Base-by-base conservation (phyloP, 1,140 invertebrate species). In the Drosophila asahinai region DNA sequence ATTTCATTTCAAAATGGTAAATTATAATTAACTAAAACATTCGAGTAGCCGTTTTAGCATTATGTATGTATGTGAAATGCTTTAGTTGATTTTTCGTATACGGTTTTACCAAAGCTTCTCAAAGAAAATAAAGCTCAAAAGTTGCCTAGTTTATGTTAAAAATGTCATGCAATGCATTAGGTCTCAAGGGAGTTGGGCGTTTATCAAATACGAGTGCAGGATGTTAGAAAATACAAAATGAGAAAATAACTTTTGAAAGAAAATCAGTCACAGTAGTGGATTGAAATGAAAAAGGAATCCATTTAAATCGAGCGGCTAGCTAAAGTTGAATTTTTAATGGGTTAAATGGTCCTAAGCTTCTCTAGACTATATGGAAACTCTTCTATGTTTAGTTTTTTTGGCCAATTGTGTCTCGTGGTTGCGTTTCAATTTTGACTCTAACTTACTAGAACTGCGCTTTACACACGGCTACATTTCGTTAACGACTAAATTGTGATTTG, bases 161-260 rank as follows among this genome's bases (percentile, higher is more conserved):
- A 77, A 55, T 19, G 74, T 55, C 75, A 77, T 77, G 75, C 75
- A 77, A 77, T 75, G 72, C 72, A 55, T 42, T n/a, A 51, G 33
- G 43, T 27, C 19, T 71, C 27, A 59, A 49, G 33, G 27, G 15
- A 74, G 33, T 48, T 48, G 49, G 65, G 61, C 47, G 48, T 25
- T 59, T 63, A 54, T 48, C 45, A 76, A 54, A 71, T 67, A 67
- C 72, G 40, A 78, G 74, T 67, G 74, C 74, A 82, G 52, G 30
- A 82, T 73, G 30, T 74, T 57, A 11, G 22, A 74, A 47, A 63
- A 67, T 60, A 55, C 64, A 33, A 77, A 81, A 82, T 54, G 19
- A 66, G 47, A 55, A 57, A 68, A 60, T 49, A 73, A 63, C 38
- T 49, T 36, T 62, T 27, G 43, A 65, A 19, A 43, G 54, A 49